These are phyloP conservation scores for Lagocephalus sceleratus DNA, from an alignment of 2,797 vertebrate species.

Conservation along the genomic window DNA sequence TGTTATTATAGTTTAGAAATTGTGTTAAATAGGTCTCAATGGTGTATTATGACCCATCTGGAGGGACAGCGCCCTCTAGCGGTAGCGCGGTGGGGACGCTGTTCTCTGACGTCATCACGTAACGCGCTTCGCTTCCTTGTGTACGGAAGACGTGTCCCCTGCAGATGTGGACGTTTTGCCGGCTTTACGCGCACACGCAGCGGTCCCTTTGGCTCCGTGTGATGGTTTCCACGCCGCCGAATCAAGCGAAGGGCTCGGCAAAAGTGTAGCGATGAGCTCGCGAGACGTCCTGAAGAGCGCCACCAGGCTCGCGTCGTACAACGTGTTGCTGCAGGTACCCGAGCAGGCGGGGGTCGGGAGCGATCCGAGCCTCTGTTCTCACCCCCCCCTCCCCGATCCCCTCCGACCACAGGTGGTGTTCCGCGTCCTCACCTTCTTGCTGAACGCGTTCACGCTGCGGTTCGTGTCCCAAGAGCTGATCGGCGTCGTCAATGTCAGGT, in stretches of 20 bases:
- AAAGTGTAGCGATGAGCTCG: conserved; percentile 59
- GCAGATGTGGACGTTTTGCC: not conserved
- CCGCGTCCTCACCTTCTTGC: conserved; percentile 86
- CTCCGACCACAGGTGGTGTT: conserved; percentile 82
- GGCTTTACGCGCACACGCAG: not conserved
- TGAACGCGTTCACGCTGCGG: conserved; percentile 95
- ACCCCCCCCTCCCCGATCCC: too few relatives aligned
- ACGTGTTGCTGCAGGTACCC: conserved; percentile 71
- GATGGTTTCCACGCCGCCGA: not conserved
- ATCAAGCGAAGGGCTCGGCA: not conserved
- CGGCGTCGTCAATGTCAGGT: conserved; percentile 95
- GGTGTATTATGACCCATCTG: too few relatives aligned
- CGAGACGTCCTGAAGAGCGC: conserved; percentile 65
- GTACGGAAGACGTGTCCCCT: conserved; percentile 58
- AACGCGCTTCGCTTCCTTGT: conserved; percentile 33
- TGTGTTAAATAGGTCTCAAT: too few relatives aligned
- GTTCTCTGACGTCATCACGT: conserved; percentile 42
- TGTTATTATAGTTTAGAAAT: too few relatives aligned
- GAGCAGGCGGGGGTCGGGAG: not conserved
- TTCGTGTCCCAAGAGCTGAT: conserved; percentile 91
- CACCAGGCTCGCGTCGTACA: conserved; percentile 71
- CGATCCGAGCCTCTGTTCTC: too few relatives aligned
- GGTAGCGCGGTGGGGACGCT: not conserved
- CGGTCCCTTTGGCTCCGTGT: not conserved
- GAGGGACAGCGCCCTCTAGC: conserved; percentile 39